phyloP scores from a whole-genome alignment of 2,797 vertebrate genomes.

The Gadopsis bispinosus region DNA sequence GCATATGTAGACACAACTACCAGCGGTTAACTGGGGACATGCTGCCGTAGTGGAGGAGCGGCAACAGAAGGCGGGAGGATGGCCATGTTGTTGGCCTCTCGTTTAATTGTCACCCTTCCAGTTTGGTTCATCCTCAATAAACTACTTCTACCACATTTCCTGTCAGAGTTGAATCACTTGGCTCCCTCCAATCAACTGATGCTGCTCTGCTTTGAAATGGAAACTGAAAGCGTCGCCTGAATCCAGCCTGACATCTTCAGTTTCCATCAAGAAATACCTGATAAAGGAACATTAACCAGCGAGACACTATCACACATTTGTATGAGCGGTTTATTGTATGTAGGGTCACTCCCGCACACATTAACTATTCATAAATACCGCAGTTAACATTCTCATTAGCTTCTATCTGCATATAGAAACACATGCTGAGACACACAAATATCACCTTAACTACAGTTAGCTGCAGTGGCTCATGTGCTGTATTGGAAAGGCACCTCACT shows the following conservation, averaged over 20 bases:
- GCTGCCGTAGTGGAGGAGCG: slow-evolving; percentile 11
- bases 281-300: slow-evolving; percentile 19
- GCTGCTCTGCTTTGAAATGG: slow-evolving; percentile 31
- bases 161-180: slow-evolving; percentile 46
- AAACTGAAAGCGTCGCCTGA: slow-evolving; percentile 43
- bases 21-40: slow-evolving; percentile 13
- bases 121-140: slow-evolving; percentile 42
- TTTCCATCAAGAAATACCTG: slow-evolving; percentile 38
- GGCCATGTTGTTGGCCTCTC: neutral
- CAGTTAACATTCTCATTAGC: slow-evolving; percentile 37
- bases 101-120: slow-evolving; percentile 48
- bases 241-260: slow-evolving; percentile 46
- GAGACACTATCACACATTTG: slow-evolving; percentile 40
- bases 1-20: slow-evolving; percentile 18
- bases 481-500: slow-evolving; percentile 24
- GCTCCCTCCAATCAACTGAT: slow-evolving; percentile 33
- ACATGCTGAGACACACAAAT: slow-evolving; percentile 30
- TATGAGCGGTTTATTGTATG: neutral
- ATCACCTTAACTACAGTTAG: slow-evolving; percentile 26
- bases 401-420: slow-evolving; percentile 18
- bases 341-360: slow-evolving; percentile 18
- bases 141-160: slow-evolving; percentile 36
- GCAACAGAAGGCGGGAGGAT: slow-evolving; percentile 27
- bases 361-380: slow-evolving; percentile 43
- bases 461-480: neutral